Conservation (phyloP, 2,113 vertebrate species). For the Oreochromis aureus region DNA sequence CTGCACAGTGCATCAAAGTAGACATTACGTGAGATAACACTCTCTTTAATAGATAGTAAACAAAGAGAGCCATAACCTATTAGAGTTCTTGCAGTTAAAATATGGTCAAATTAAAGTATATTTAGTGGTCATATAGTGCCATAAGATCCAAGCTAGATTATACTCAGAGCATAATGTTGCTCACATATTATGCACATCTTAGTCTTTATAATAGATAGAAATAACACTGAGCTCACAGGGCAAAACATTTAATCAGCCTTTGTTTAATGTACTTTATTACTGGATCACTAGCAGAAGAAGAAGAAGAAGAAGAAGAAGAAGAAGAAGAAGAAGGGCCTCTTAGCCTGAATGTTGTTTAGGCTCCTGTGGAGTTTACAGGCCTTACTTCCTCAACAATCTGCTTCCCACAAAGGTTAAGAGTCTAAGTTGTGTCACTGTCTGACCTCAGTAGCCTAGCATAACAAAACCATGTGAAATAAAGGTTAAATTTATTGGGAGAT, state of each 20-base stretch:
- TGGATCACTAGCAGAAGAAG: not conserved
- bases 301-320: not conserved
- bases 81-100: not conserved
- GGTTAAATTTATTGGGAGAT: not conserved
- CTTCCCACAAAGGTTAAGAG: not conserved
- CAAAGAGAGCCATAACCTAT: not conserved
- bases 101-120: not conserved
- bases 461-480: not conserved
- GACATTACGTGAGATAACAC: not conserved
- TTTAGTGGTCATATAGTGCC: too few relatives aligned
- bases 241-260: not conserved
- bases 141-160: not conserved
- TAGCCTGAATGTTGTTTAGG: not conserved
- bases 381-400: not conserved
- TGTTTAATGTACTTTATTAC: not conserved
- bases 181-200: not conserved
- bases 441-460: not conserved
- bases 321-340: not conserved
- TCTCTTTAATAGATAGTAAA: not conserved
- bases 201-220: not conserved
- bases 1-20: not conserved
- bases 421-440: not conserved
- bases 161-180: not conserved
- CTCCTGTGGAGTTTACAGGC: not conserved
- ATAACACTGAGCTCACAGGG: not conserved